Conservation (phyloP, 2,113 vertebrate species). For the Elanus axillaris region DNA sequence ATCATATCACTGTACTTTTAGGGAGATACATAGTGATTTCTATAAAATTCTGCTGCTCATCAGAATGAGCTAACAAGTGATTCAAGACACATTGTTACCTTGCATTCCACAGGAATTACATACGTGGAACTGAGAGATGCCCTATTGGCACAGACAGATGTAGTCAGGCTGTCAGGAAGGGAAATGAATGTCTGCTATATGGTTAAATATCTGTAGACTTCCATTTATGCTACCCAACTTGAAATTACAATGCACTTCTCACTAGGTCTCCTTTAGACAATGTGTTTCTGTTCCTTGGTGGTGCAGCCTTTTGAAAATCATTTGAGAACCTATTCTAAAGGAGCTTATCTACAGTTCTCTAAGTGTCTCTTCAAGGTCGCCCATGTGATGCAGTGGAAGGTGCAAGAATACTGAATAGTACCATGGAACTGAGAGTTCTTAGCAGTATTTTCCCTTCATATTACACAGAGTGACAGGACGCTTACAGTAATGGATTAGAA, state of each 20-base stretch:
- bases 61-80: rapidly evolving
- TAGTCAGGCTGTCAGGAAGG: neutral
- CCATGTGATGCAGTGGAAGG: neutral
- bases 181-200: neutral
- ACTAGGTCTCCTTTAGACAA: neutral
- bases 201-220: neutral
- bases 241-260: neutral
- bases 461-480: neutral
- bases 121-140: neutral
- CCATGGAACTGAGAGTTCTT: neutral
- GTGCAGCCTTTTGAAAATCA: neutral
- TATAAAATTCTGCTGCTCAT: neutral
- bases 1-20: neutral
- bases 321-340: neutral
- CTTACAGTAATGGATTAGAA: neutral
- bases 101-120: neutral
- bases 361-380: neutral
- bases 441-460: neutral
- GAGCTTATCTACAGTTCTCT: neutral
- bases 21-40: neutral
- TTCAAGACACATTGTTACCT: neutral
- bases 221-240: neutral
- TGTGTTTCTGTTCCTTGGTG: neutral
- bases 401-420: neutral
- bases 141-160: neutral